Conservation (phyloP, 2,797 vertebrate species). For the Percopsis omiscomaycus region DNA sequence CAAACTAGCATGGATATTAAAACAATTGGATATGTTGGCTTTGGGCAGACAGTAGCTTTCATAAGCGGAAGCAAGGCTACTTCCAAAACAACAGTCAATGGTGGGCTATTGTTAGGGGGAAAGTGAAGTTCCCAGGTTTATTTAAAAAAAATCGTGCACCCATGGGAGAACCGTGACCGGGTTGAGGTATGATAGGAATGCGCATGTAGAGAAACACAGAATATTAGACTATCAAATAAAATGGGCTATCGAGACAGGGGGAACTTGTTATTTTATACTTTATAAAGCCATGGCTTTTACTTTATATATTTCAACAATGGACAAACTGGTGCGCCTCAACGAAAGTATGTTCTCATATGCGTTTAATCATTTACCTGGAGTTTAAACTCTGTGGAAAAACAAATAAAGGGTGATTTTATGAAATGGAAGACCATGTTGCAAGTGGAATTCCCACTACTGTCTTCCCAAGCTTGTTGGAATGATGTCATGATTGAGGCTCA, state of each 20-base stretch:
- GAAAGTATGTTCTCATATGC: no score
- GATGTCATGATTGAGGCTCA: no score
- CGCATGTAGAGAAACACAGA: slow-evolving; percentile 29
- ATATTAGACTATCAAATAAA: slow-evolving; percentile 32
- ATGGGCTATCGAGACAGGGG: slow-evolving; percentile 4
- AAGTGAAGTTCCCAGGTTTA: slow-evolving; percentile 29
- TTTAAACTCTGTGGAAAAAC: slow-evolving; percentile 1
- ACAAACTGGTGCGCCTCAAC: not conserved
- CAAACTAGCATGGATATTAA: no score
- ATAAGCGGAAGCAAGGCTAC: no score
- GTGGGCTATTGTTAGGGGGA: slow-evolving; percentile 1
- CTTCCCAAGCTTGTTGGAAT: no score
- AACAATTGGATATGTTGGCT: no score
- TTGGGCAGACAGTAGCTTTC: no score
- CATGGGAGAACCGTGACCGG: slow-evolving; percentile 62
- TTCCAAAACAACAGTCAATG: no score
- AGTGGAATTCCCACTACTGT: no score
- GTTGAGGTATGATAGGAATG: slow-evolving; percentile 71
- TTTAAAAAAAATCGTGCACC: slow-evolving; percentile 35
- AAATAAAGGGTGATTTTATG: slow-evolving; percentile 3
- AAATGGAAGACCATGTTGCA: no score
- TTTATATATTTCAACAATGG: not conserved
- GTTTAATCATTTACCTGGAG: not conserved
- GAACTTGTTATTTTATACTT: slow-evolving; percentile 10
- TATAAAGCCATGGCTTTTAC: not conserved